A percentile compares a stretch with the other conserved stretches of the same genome.
These are phyloP conservation scores for Merops nubicus DNA, from an alignment of 2,113 vertebrate species.

Conservation along the genomic window DNA sequence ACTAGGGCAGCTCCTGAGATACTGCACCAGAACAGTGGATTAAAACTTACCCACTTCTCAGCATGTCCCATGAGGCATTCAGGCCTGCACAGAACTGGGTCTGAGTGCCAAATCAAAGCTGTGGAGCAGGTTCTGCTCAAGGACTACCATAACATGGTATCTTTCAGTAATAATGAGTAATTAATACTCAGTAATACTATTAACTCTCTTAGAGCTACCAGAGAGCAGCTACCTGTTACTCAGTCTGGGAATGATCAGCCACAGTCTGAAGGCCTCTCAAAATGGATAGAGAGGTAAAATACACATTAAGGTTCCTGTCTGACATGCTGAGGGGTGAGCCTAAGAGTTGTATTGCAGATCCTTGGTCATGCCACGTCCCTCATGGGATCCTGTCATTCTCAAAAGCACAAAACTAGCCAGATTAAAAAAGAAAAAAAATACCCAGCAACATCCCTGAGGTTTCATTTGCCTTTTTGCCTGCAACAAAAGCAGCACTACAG, in stretches of 20 bases:
- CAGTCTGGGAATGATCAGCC: background rate
- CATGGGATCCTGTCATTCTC: background rate
- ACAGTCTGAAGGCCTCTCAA: background rate
- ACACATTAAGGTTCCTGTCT: background rate
- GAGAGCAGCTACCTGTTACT: background rate
- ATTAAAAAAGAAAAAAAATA: background rate
- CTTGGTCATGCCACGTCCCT: background rate
- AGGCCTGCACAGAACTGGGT: background rate
- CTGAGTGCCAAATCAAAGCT: background rate
- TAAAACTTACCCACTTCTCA: background rate
- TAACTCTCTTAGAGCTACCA: background rate
- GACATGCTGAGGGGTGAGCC: background rate
- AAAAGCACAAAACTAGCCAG: background rate
- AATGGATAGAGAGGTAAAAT: background rate
- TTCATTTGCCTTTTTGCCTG: background rate
- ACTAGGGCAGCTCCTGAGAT: background rate
- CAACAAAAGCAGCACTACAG: background rate
- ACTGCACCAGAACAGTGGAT: background rate
- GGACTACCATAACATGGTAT: fast-evolving
- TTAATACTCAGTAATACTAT: no score
- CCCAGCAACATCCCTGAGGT: background rate
- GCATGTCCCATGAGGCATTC: background rate
- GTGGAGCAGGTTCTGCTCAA: background rate
- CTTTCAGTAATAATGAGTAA: background rate
- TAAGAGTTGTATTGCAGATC: background rate